These are phyloP conservation scores for Tillus elongatus DNA, from an alignment of 2,888 invertebrate species.

Conservation along the genomic window DNA sequence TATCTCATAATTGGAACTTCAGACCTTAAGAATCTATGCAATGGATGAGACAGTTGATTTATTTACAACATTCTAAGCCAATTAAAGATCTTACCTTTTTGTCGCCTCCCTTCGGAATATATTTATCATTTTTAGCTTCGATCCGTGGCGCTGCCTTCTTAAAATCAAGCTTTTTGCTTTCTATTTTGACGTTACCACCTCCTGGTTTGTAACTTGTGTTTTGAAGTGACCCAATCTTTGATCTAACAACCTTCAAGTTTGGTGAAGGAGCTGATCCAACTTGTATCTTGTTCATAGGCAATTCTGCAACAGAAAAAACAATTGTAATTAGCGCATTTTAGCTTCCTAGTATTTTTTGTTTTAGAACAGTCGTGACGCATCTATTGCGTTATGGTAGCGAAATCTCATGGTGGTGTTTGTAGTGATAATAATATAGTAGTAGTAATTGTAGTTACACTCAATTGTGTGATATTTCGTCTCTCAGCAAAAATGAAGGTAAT, in stretches of 20 bases:
- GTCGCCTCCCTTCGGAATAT: slow-evolving; percentile 78
- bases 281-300: slow-evolving; percentile 90
- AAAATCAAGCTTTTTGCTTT: slow-evolving; percentile 76
- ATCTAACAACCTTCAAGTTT: slow-evolving; percentile 82
- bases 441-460: too few species aligned
- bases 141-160: slow-evolving; percentile 78
- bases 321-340: background rate
- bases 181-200: slow-evolving; percentile 80
- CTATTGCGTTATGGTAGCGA: too few species aligned
- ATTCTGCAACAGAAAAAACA: slow-evolving; percentile 56
- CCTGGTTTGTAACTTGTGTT: slow-evolving; percentile 84
- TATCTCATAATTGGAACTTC: too few species aligned
- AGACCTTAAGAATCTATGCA: too few species aligned
- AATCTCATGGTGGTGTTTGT: too few species aligned
- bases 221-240: slow-evolving; percentile 87
- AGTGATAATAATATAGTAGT: too few species aligned
- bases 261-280: slow-evolving; percentile 88
- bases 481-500: too few species aligned
- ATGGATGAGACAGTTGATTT: too few species aligned
- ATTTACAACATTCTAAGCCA: too few species aligned
- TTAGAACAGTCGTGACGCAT: too few species aligned
- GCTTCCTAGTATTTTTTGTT: background rate
- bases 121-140: slow-evolving; percentile 84
- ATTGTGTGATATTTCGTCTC: too few species aligned
- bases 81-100: slow-evolving; percentile 71